phyloP scores from a whole-genome alignment of 1,140 invertebrate genomes.

The Schlechtendalia chinensis region DNA sequence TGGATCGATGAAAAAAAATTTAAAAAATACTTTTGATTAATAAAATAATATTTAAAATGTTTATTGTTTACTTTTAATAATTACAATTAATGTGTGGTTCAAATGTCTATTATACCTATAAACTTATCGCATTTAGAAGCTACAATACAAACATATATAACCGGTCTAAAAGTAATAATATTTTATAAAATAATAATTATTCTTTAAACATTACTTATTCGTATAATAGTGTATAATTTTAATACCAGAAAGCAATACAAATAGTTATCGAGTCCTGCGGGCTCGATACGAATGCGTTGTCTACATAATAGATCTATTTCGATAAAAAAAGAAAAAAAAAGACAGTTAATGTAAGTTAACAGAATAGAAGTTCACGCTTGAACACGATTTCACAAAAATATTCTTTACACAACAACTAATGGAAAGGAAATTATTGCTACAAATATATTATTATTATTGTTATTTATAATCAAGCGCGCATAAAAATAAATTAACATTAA shows the following conservation, averaged over 20 bases:
- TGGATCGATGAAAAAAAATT: too few species aligned
- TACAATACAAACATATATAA: constrained; percentile 27
- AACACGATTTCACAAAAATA: constrained; percentile 2
- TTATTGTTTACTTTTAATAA: constrained; percentile 32
- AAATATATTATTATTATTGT: neutral
- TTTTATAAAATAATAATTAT: constrained; percentile 4
- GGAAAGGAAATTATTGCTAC: constrained; percentile 30
- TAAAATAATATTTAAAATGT: constrained; percentile 39
- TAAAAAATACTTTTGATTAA: constrained; percentile 4
- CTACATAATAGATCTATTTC: neutral
- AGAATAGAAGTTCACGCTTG: neutral
- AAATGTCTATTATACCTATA: neutral
- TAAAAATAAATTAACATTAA: constrained; percentile 21
- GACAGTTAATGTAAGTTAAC: constrained; percentile 1
- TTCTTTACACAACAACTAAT: constrained; percentile 32
- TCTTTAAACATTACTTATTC: constrained; percentile 2
- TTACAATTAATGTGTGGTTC: constrained; percentile 2
- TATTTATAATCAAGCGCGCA: neutral
- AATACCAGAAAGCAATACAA: constrained; percentile 12
- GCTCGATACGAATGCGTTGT: neutral
- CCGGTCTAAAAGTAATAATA: constrained; percentile 3
- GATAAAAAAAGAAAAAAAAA: neutral
- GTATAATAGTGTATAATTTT: constrained; percentile 17
- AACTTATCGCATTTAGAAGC: neutral
- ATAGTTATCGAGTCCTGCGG: neutral